phyloP scores from a whole-genome alignment of 2,888 invertebrate genomes.

The Lycophotia porphyrea region DNA sequence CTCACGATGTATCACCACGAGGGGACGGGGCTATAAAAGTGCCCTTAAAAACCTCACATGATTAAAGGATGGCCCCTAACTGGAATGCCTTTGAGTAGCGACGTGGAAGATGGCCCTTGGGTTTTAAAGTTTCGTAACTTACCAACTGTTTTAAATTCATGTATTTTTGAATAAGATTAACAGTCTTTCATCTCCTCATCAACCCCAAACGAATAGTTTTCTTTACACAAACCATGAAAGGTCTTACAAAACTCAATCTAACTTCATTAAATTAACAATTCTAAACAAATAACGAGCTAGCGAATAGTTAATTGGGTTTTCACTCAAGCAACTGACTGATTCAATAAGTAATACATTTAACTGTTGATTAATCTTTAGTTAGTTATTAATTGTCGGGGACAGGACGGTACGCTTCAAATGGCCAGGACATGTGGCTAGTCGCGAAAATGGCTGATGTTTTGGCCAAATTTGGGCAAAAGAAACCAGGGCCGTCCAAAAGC shows the following conservation, averaged over 20 bases:
- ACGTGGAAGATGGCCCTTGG: neutral
- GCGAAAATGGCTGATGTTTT: neutral
- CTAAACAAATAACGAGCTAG: conserved; percentile 55
- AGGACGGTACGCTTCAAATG: neutral
- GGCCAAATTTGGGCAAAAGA: neutral
- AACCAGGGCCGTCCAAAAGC: neutral
- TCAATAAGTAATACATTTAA: conserved; percentile 52
- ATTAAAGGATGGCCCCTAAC: neutral
- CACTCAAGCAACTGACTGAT: conserved; percentile 40
- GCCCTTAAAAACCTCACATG: too few relatives aligned
- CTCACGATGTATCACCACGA: too few relatives aligned
- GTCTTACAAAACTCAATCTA: conserved; percentile 55
- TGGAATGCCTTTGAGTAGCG: neutral
- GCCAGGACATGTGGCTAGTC: neutral
- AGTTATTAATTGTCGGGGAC: neutral
- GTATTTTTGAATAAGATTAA: neutral
- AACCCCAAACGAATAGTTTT: conserved; percentile 30
- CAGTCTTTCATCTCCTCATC: neutral
- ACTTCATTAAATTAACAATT: conserved; percentile 62
- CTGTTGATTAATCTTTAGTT: conserved; percentile 51
- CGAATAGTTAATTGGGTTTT: conserved; percentile 54
- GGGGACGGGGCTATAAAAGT: too few relatives aligned
- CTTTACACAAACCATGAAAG: conserved; percentile 47
- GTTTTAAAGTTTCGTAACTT: neutral
- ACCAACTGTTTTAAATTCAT: neutral